Conservation (phyloP, 1,140 invertebrate species). For the Drosophila parabipectinata region DNA sequence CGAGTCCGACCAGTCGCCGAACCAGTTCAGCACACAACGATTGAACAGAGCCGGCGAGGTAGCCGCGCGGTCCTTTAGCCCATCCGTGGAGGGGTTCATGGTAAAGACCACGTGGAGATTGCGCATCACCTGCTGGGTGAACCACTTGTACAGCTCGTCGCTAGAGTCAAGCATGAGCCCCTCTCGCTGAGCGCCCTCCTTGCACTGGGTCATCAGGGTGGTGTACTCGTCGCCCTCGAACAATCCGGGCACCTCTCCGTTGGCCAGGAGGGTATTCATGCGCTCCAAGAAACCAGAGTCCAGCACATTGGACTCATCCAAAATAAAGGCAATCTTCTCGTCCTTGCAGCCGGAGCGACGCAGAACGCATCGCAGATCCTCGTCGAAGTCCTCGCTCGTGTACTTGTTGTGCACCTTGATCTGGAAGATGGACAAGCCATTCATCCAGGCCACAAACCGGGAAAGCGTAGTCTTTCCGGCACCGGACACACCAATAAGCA, state of each 20-base stretch:
- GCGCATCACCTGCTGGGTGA: conserved; percentile 99
- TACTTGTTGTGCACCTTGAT: conserved; percentile 99
- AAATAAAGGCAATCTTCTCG: conserved; percentile 99
- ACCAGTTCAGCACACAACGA: conserved; percentile 99
- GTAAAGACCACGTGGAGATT: conserved; percentile 99
- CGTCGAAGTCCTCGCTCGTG: conserved; percentile 99
- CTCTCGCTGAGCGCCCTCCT: conserved; percentile 98
- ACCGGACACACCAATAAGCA: conserved; percentile 98
- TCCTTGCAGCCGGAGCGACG: conserved; percentile 98
- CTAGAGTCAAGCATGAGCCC: conserved; percentile 99
- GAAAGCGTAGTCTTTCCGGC: conserved; percentile 99
- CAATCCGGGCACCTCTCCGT: conserved; percentile 96
- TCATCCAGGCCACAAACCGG: conserved; percentile 99
- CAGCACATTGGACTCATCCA: conserved; percentile 99
- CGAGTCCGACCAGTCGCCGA: conserved; percentile 99
- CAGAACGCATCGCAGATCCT: conserved; percentile 97
- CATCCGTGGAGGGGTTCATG: conserved; percentile 99
- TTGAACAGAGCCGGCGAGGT: conserved; percentile 99
- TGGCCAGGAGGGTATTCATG: conserved; percentile 99
- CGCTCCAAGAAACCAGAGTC: conserved; percentile 99
- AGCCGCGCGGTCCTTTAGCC: conserved; percentile 98
- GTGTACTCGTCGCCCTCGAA: conserved; percentile 99
- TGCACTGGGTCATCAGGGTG: conserved; percentile 99
- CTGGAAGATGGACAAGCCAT: conserved; percentile 99
- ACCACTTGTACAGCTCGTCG: conserved; percentile 98